Evolutionary conservation across 2,113 vertebrate species (phyloP).

Genomic region (Balaeniceps rex): DNA sequence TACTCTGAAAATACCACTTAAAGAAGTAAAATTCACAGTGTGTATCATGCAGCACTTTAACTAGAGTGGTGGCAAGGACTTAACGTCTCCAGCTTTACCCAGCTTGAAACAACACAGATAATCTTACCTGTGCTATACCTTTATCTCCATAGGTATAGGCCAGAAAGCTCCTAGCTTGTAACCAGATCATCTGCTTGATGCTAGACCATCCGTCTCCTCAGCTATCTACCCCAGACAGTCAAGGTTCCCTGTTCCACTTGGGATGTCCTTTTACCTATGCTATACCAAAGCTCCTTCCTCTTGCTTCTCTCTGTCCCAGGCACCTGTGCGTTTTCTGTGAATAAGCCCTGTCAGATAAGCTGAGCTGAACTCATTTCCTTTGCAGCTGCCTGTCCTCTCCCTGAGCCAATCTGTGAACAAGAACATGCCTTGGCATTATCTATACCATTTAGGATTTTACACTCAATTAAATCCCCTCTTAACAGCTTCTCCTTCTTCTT

Average conservation of each 20-base stretch:
- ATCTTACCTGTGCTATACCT: background rate
- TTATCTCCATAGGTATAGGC: background rate
- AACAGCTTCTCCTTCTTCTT: conserved; percentile 29
- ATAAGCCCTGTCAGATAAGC: background rate
- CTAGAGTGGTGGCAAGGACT: background rate
- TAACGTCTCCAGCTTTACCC: background rate
- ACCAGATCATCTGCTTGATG: background rate
- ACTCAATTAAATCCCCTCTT: conserved; percentile 48
- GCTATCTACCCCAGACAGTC: background rate
- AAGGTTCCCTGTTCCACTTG: background rate
- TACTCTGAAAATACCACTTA: background rate
- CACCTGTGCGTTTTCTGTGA: background rate
- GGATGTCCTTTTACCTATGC: background rate
- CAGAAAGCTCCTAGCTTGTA: background rate
- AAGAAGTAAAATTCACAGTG: background rate
- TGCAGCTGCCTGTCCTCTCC: background rate
- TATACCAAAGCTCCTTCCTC: background rate
- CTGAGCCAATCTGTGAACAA: background rate
- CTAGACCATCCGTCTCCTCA: background rate
- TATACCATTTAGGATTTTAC: conserved; percentile 56
- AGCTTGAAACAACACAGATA: background rate
- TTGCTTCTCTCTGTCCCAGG: background rate
- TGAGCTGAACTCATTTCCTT: background rate
- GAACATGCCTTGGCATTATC: conserved; percentile 27
- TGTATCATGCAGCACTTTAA: background rate